Conservation (phyloP, 2,797 vertebrate genomes). For the Catharus ustulatus region DNA sequence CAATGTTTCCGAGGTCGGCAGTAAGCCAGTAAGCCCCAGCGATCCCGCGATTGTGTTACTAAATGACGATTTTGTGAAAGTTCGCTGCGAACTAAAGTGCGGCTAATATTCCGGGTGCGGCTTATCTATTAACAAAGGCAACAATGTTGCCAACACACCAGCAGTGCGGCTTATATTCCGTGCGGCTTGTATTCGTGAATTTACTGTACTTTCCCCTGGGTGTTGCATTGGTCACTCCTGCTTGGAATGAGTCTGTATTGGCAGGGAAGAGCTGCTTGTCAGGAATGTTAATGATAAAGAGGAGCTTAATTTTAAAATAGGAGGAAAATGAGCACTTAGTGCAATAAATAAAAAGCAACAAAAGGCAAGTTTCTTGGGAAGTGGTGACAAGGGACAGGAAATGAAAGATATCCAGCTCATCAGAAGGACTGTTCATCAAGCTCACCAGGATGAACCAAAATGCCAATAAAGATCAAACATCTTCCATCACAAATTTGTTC, state of each 20-base stretch:
- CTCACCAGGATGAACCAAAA: neutral
- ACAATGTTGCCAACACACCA: too few relatives aligned
- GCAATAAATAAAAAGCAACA: neutral
- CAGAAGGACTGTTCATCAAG: accelerated
- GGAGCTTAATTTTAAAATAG: neutral
- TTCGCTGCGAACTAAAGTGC: too few relatives aligned
- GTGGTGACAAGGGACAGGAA: neutral
- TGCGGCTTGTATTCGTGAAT: too few relatives aligned
- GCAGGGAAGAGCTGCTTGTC: neutral
- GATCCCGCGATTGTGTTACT: too few relatives aligned
- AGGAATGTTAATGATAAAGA: neutral
- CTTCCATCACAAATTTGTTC: neutral
- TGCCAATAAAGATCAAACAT: neutral
- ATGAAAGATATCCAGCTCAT: neutral
- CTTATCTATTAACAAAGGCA: too few relatives aligned
- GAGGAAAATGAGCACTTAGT: neutral
- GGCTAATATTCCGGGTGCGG: too few relatives aligned
- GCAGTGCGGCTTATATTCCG: too few relatives aligned
- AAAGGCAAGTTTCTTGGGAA: neutral
- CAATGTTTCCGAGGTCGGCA: too few relatives aligned
- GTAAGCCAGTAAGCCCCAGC: too few relatives aligned
- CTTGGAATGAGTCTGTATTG: neutral
- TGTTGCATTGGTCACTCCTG: neutral
- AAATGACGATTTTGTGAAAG: too few relatives aligned
- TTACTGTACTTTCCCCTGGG: neutral